A percentile compares a stretch with the other conserved stretches of the same genome.
These are phyloP conservation scores for Desmodus rotundus DNA, from an alignment of 2,113 vertebrate species.

Conservation along the genomic window DNA sequence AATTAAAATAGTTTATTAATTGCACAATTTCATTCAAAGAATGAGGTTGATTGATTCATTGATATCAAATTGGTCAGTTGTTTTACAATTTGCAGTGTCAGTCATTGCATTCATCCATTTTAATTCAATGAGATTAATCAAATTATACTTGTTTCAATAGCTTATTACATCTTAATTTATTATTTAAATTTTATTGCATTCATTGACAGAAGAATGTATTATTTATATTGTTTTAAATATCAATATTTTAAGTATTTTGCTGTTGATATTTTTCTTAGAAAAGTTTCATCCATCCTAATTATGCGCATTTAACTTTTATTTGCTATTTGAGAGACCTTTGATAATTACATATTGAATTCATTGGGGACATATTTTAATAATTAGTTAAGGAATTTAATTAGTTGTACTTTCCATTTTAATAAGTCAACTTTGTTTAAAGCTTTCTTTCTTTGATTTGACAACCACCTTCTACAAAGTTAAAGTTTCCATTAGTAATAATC, in stretches of 20 bases:
- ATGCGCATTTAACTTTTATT: background rate
- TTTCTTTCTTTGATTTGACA: background rate
- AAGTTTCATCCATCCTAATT: background rate
- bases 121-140: background rate
- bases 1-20: background rate
- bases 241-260: background rate
- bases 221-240: background rate
- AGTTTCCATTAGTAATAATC: background rate
- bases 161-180: background rate
- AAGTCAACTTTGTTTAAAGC: background rate
- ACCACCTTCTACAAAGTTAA: background rate
- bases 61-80: background rate
- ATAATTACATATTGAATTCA: background rate
- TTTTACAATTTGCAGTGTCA: background rate
- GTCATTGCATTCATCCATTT: background rate
- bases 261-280: background rate
- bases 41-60: background rate
- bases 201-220: background rate
- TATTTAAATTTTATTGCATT: background rate
- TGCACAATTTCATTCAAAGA: background rate
- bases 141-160: background rate
- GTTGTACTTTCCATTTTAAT: background rate
- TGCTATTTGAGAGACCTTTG: background rate
- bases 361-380: background rate
- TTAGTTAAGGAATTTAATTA: background rate